phyloP scores from a whole-genome alignment of 1,140 invertebrate species.

The Drosophila pseudoobscura region DNA sequence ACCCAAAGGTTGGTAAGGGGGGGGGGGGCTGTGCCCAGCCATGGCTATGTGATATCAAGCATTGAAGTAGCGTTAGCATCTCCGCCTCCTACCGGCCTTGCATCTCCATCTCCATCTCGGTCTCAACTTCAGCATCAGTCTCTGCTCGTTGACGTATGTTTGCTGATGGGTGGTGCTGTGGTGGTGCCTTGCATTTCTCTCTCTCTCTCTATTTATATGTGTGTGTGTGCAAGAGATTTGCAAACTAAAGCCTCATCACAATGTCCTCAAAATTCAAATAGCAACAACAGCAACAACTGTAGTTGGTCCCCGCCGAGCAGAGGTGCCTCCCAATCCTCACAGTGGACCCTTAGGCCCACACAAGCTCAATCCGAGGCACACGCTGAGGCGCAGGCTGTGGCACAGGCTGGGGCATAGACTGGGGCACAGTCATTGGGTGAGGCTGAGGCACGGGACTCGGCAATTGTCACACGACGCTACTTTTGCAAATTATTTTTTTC shows the following conservation, averaged over 20 bases:
- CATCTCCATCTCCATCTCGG: too few species aligned
- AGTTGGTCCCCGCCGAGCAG: slow-evolving; percentile 51
- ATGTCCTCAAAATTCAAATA: slow-evolving; percentile 82
- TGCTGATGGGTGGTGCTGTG: slow-evolving; percentile 31
- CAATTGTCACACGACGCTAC: slow-evolving; percentile 81
- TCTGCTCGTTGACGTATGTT: slow-evolving; percentile 56
- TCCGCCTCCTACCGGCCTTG: neutral
- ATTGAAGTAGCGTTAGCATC: slow-evolving; percentile 38
- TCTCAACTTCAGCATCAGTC: too few species aligned
- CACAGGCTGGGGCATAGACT: slow-evolving; percentile 5
- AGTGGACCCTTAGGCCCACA: too few species aligned
- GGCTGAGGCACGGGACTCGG: slow-evolving; percentile 29
- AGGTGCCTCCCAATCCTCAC: too few species aligned
- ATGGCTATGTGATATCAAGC: slow-evolving; percentile 50
- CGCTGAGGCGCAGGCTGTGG: neutral
- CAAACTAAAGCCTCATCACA: slow-evolving; percentile 82
- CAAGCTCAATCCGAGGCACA: slow-evolving; percentile 29
- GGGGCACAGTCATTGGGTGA: neutral
- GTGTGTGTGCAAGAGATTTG: slow-evolving; percentile 73
- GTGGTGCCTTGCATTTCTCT: slow-evolving; percentile 1
- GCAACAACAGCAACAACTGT: slow-evolving; percentile 62
- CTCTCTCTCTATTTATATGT: slow-evolving; percentile 16
- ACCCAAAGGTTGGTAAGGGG: neutral
- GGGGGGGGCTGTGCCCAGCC: neutral
- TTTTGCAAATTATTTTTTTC: slow-evolving; percentile 78